Percentiles rank a stretch among this genome's conserved stretches.
Conservation (phyloP, 1,140 invertebrate species). For the Acyrthosiphon pisum region DNA sequence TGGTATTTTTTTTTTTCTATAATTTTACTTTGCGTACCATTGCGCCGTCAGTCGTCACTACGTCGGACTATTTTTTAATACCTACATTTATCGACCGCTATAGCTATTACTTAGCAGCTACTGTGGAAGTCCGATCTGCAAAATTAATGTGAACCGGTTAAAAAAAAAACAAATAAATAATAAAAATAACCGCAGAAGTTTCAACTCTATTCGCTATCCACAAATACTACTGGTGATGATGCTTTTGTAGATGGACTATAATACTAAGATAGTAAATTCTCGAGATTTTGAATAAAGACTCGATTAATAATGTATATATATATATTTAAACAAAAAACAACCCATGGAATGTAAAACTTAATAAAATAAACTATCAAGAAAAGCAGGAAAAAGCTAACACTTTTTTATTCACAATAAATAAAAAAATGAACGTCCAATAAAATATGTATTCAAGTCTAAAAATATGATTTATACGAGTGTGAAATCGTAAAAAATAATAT, state of each 20-base stretch:
- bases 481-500: constrained; percentile 7
- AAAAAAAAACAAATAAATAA: background rate
- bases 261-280: background rate
- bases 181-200: background rate
- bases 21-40: background rate
- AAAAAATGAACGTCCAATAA: background rate
- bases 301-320: background rate
- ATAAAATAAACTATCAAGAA: background rate
- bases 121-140: constrained; percentile 28
- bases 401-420: background rate
- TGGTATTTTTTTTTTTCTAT: constrained; percentile 14
- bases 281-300: background rate
- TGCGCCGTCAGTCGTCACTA: constrained; percentile 13
- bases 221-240: background rate
- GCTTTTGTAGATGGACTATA: background rate
- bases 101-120: background rate
- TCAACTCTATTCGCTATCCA: background rate
- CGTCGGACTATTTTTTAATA: constrained; percentile 49
- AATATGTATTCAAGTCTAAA: background rate
- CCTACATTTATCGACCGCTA: background rate
- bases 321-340: background rate
- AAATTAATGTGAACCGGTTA: constrained; percentile 44
- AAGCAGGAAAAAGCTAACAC: background rate
- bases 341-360: background rate
- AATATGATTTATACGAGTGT: constrained; percentile 1